Percentiles rank a stretch among this genome's conserved stretches.
These are phyloP conservation scores for Limnodromus scolopaceus DNA, from an alignment of 2,797 vertebrate genomes.

Conservation along the genomic window DNA sequence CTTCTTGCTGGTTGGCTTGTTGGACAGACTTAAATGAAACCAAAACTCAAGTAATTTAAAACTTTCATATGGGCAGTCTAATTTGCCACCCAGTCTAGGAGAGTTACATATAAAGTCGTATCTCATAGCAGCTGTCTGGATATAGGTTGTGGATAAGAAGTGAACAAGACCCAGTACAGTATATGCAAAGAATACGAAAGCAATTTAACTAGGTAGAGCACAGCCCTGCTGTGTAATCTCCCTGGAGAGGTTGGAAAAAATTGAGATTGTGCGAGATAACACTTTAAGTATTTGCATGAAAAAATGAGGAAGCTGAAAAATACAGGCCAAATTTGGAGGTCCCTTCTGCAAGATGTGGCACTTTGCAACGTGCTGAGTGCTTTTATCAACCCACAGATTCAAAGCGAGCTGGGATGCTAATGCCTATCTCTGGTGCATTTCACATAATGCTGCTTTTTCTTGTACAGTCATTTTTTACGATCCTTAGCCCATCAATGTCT, in stretches of 20 bases:
- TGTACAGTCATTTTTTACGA: neutral
- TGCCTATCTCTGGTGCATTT: neutral
- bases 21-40: constrained; percentile 4
- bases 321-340: neutral
- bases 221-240: neutral
- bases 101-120: neutral
- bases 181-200: neutral
- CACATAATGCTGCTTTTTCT: neutral
- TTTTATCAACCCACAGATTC: neutral
- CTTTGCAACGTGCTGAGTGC: neutral
- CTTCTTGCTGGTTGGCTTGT: neutral
- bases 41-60: constrained; percentile 29
- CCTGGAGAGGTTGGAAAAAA: neutral
- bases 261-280: neutral
- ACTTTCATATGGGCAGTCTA: neutral
- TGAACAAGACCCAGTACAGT: neutral
- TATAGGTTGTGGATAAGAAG: neutral
- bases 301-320: neutral
- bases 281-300: neutral
- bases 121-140: neutral
- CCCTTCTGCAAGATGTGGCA: neutral
- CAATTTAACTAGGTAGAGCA: neutral
- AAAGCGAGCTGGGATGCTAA: neutral
- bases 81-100: neutral
- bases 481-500: neutral